phyloP scores from a whole-genome alignment of 2,888 invertebrate genomes.

The Tyria jacobaeae region DNA sequence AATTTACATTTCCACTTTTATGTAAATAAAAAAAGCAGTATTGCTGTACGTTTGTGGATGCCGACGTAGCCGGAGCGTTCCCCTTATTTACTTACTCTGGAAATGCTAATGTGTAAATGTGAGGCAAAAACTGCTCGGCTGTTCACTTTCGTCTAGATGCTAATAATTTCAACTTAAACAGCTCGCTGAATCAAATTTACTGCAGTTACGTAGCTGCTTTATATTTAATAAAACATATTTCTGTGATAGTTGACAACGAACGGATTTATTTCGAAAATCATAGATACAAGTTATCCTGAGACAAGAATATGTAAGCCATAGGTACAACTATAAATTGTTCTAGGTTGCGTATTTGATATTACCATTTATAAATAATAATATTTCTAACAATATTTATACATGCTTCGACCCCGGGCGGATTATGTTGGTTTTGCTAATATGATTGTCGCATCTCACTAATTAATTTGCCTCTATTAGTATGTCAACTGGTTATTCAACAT shows the following conservation, averaged over 20 bases:
- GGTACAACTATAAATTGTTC: no score
- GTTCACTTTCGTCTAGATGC: conserved; percentile 63
- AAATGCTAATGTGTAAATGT: conserved; percentile 73
- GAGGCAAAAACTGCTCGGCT: conserved; percentile 68
- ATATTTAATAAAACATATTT: no score
- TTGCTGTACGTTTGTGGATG: conserved; percentile 62
- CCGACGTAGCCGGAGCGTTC: conserved; percentile 38
- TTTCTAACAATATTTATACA: conserved; percentile 1
- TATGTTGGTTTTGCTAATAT: conserved; percentile 46
- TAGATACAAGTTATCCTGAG: no score
- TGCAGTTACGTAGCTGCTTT: conserved; percentile 36
- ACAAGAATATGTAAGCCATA: no score
- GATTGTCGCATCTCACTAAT: conserved; percentile 38
- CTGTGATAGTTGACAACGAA: no score
- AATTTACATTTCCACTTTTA: conserved; percentile 79
- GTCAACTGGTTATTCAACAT: background rate
- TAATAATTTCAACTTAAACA: conserved; percentile 69
- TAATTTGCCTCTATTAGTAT: conserved; percentile 1
- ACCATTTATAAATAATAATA: no score
- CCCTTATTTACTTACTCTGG: conserved; percentile 56
- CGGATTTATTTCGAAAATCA: no score
- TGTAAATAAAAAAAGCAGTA: conserved; percentile 72
- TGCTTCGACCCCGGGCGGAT: conserved; percentile 13
- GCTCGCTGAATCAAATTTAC: conserved; percentile 38
- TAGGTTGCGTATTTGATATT: no score